phyloP scores from a whole-genome alignment of 2,888 invertebrate genomes.

The Drosophila yooni region DNA sequence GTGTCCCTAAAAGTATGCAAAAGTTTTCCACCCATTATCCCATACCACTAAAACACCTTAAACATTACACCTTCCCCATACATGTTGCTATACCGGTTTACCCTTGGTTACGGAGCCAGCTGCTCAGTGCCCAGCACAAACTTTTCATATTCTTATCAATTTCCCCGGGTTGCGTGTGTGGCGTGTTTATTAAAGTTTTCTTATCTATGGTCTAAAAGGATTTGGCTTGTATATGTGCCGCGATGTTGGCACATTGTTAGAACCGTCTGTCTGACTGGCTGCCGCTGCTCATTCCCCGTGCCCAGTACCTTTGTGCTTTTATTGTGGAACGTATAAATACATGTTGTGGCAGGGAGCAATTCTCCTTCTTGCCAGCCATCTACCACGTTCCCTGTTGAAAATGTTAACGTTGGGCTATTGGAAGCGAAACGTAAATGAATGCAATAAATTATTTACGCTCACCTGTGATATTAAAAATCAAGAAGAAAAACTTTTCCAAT shows the following conservation, averaged over 20 bases:
- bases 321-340: conserved; percentile 68
- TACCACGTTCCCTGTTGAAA: conserved; percentile 42
- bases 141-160: conserved; percentile 79
- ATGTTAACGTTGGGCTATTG: conserved; percentile 75
- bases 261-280: conserved; percentile 38
- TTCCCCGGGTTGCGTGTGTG: conserved; percentile 77
- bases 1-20: conserved; percentile 51
- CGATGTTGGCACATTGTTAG: conserved; percentile 75
- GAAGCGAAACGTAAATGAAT: conserved; percentile 81
- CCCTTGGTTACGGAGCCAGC: conserved; percentile 29
- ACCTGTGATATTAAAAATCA: conserved; percentile 83
- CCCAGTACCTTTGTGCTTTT: conserved; percentile 47
- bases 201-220: conserved; percentile 77
- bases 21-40: conserved; percentile 44
- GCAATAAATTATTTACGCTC: conserved; percentile 82
- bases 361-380: not conserved
- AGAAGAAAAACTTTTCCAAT: conserved; percentile 81
- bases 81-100: not conserved
- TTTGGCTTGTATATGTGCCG: conserved; percentile 52
- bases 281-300: conserved; percentile 22
- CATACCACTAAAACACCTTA: not conserved
- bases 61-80: not conserved
- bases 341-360: conserved; percentile 42
- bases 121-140: conserved; percentile 65
- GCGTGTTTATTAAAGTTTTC: conserved; percentile 79